Evolutionary conservation across 2,113 vertebrate genomes (phyloP).

Genomic region (Notarius quadriscutis): DNA sequence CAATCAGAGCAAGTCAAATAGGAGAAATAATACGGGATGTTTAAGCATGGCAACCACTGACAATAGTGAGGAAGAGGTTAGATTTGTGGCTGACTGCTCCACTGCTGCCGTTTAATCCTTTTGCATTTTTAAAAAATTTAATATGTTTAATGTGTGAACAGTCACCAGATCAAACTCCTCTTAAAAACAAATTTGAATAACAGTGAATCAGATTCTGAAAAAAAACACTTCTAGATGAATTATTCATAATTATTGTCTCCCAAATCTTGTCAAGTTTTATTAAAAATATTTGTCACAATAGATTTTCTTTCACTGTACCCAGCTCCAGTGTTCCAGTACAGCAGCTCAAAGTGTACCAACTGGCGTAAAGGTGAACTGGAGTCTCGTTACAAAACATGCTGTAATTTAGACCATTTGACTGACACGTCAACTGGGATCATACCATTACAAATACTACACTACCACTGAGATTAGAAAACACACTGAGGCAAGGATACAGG

Average conservation of each 20-base stretch:
- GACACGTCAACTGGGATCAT: slow-evolving; percentile 31
- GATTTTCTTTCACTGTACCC: background rate
- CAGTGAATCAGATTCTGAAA: background rate
- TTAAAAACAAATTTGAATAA: background rate
- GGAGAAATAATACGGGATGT: background rate
- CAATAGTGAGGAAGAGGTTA: background rate
- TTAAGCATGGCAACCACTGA: background rate
- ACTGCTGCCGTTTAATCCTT: background rate
- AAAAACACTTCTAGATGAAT: background rate
- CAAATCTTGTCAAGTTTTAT: background rate
- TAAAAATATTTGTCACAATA: background rate
- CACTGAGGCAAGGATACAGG: background rate
- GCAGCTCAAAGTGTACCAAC: background rate
- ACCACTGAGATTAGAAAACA: slow-evolving; percentile 2
- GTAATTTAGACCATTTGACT: slow-evolving; percentile 42
- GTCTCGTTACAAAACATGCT: slow-evolving; percentile 52
- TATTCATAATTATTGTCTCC: too few species aligned
- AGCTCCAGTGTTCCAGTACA: background rate
- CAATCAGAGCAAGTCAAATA: background rate
- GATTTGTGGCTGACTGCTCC: background rate
- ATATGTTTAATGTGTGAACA: background rate
- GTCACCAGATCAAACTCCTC: background rate
- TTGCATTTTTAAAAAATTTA: background rate
- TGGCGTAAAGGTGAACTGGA: slow-evolving; percentile 17
- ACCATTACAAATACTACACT: slow-evolving; percentile 28